Evolutionary conservation across 2,888 invertebrate genomes (phyloP).

Genomic region (Scaptomyza parva): DNA sequence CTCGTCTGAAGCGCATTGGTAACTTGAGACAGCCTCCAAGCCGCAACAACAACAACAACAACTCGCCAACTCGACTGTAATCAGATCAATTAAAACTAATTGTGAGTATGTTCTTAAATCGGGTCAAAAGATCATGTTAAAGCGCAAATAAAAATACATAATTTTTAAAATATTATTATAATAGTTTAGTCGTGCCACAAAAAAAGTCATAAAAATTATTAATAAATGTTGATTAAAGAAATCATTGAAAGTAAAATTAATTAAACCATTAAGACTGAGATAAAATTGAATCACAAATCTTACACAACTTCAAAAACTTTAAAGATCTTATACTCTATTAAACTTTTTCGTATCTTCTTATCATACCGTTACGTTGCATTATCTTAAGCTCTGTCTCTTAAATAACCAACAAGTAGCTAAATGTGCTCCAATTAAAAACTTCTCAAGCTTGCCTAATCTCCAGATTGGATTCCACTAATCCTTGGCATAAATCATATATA

Average conservation of each 20-base stretch:
- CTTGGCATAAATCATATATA: slow-evolving; percentile 38
- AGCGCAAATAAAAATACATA: slow-evolving; percentile 1
- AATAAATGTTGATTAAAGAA: not conserved
- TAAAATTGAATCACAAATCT: not conserved
- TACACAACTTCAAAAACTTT: not conserved
- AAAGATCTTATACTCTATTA: not conserved
- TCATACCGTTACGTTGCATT: not conserved
- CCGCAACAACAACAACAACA: slow-evolving; percentile 19
- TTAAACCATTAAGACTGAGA: no score
- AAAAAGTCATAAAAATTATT: no score
- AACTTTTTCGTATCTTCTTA: slow-evolving; percentile 1
- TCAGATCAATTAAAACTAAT: slow-evolving; percentile 76
- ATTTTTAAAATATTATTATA: not conserved
- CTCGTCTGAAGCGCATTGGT: slow-evolving; percentile 38
- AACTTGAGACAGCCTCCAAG: slow-evolving; percentile 46
- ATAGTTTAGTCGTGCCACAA: not conserved
- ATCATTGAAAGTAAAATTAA: not conserved
- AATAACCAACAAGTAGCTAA: slow-evolving; percentile 18
- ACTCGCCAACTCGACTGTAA: slow-evolving; percentile 50
- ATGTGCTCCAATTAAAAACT: slow-evolving; percentile 34
- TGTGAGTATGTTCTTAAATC: slow-evolving; percentile 36
- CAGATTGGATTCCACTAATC: slow-evolving; percentile 29
- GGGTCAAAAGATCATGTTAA: slow-evolving; percentile 1
- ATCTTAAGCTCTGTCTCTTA: slow-evolving; percentile 23
- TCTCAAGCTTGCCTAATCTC: slow-evolving; percentile 13